Evolutionary conservation across 2,797 vertebrate species (phyloP), one percentile per base, ranked within the genome.

Genomic region (Mormyrus proboscirostris): DNA sequence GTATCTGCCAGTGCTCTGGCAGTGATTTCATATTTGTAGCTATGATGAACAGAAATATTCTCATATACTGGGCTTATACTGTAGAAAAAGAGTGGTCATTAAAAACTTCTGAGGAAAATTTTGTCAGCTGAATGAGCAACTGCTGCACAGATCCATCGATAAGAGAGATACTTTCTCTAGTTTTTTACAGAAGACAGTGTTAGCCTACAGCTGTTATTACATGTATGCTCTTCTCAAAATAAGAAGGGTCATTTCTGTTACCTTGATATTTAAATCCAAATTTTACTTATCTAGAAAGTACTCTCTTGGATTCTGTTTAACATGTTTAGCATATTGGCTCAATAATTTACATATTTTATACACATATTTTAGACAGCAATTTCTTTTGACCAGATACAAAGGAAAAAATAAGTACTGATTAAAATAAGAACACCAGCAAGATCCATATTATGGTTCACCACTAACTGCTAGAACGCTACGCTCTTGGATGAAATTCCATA

Each of bases 11-110:
- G 7, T 89, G 83, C 49, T 87, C 87, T 87, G 62, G 84, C 16
- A 55, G 59, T 22, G 38, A 76, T 3, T 86, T 25, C 10, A 50
- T 87, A 44, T 87, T 76, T 69, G 47, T 89, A 49, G 88, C 59
- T 51, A 19, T 86, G 57, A 44, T 69, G 50, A 22, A 57, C n/a
- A n/a, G 29, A 29, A 44, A 51, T 25, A 89, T 89, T 47, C 82
- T 76, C 33, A 53, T 89, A 65, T 86, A 86, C 83, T 86, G 57
- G 82, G 59, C 89, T 49, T 86, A 89, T 22, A 38, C 41, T 33
- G 29, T 51, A 16, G 44, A 69, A 41, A 83, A 85, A n/a, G 88
- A 65, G 50, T 84, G 79, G 88, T 12, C 41, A n/a, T 47, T 59
- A 19, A 33, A 65, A 62, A 9, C 50, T 84, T 89, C 55, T 38